Evolutionary conservation across 2,888 invertebrate genomes (phyloP).

Genomic region (Apodemia mormo): DNA sequence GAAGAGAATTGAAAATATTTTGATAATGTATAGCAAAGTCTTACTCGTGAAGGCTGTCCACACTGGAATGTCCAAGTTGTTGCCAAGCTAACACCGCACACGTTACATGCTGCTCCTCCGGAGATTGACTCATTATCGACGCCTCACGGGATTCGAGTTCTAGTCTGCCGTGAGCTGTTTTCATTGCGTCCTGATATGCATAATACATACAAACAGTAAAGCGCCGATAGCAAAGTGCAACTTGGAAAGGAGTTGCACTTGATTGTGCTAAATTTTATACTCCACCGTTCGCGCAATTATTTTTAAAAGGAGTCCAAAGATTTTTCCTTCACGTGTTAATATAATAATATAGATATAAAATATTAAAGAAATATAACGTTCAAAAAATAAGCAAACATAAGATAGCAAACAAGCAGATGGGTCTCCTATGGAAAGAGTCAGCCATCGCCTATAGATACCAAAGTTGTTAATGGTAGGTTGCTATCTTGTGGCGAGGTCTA

Average conservation of each 20-base stretch:
- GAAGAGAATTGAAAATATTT: too few species aligned
- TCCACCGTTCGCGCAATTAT: too few species aligned
- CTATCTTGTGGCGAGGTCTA: too few species aligned
- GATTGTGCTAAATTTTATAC: too few species aligned
- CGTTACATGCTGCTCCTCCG: conserved; percentile 56
- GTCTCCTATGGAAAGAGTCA: too few species aligned
- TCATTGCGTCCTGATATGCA: conserved; percentile 40
- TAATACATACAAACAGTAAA: not conserved
- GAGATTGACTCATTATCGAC: conserved; percentile 40
- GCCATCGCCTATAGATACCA: too few species aligned
- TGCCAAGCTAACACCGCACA: conserved; percentile 73
- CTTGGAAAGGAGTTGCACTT: too few species aligned
- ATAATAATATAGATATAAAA: not conserved
- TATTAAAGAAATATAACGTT: not conserved
- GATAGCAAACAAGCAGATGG: too few species aligned
- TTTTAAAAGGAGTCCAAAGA: too few species aligned
- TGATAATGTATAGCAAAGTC: conserved; percentile 11
- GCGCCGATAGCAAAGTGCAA: not conserved
- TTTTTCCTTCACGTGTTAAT: not conserved
- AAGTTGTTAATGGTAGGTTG: too few species aligned
- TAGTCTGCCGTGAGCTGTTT: conserved; percentile 46
- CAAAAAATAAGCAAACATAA: too few species aligned
- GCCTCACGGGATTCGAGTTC: conserved; percentile 42
- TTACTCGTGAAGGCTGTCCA: conserved; percentile 61
- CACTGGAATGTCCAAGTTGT: conserved; percentile 57